A percentile compares a stretch with the other conserved stretches of the same genome.
Conservation (phyloP, 2,888 invertebrate species). For the Entomobrya proxima region DNA sequence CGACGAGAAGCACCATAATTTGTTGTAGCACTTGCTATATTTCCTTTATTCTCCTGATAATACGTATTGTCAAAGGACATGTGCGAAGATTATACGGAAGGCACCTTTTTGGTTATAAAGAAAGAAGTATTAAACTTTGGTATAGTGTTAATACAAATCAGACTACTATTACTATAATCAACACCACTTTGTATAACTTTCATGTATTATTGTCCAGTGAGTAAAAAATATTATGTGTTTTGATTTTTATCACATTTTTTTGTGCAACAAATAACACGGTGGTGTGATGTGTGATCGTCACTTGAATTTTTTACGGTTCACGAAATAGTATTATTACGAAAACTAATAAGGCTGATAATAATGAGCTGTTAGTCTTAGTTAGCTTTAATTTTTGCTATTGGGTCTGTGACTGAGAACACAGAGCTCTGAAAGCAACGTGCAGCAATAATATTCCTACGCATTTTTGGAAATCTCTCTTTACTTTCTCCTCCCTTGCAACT, state of each 20-base stretch:
- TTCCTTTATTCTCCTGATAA: background rate
- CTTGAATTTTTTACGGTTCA: constrained; percentile 5
- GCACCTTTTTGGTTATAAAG: background rate
- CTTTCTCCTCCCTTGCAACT: background rate
- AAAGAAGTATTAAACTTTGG: too few species aligned
- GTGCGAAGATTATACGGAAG: background rate
- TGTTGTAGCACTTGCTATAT: constrained; percentile 18
- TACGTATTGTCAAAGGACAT: constrained; percentile 7
- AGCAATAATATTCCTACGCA: background rate
- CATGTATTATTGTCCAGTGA: constrained; percentile 7
- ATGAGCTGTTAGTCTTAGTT: background rate
- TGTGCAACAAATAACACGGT: background rate
- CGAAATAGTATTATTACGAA: constrained; percentile 11
- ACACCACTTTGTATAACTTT: background rate
- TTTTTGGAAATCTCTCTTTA: background rate
- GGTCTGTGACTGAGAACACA: background rate
- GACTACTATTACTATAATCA: background rate
- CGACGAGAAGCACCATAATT: constrained; percentile 4
- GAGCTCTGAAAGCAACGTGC: background rate
- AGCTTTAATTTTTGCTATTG: background rate
- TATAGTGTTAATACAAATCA: too few species aligned
- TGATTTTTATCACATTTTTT: background rate
- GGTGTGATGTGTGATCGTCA: background rate
- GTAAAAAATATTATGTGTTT: background rate
- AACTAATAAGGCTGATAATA: constrained; percentile 13